A percentile compares a stretch with the other conserved stretches of the same genome.
Conservation (phyloP, 2,888 invertebrate species). For the Ornithoptera alexandrae region DNA sequence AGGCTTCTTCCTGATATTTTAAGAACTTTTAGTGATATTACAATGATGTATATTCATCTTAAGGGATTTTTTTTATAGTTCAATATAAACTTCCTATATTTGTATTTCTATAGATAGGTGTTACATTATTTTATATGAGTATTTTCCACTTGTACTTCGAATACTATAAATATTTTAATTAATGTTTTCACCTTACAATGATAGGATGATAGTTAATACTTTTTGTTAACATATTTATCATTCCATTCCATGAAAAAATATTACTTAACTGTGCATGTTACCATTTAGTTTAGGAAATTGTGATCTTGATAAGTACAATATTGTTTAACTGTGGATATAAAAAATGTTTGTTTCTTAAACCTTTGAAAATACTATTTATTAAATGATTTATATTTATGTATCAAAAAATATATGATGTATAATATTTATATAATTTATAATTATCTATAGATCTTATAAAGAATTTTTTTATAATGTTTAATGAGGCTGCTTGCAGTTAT, state of each 20-base stretch:
- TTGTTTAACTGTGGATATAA: no score
- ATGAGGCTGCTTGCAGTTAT: neutral
- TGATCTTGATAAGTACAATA: no score
- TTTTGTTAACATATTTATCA: neutral
- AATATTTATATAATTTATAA: neutral
- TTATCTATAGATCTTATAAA: neutral
- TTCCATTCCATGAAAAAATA: neutral
- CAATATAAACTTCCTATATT: constrained; percentile 5
- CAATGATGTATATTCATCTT: neutral
- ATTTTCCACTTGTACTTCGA: constrained; percentile 2
- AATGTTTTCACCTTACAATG: neutral
- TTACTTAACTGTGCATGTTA: neutral
- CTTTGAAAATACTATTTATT: neutral
- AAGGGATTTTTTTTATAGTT: constrained; percentile 11
- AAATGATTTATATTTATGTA: neutral
- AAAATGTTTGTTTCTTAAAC: neutral
- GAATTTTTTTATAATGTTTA: neutral
- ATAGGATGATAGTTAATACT: neutral
- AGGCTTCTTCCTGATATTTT: constrained; percentile 3
- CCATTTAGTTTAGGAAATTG: neutral
- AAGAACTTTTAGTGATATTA: constrained; percentile 6
- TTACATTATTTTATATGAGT: constrained; percentile 6
- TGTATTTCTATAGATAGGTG: constrained; percentile 11
- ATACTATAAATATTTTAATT: neutral
- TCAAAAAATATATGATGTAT: neutral